Evolutionary conservation across 2,797 vertebrate genomes (phyloP), one percentile per base, ranked within the genome.

Genomic region (Clarias fuscus): DNA sequence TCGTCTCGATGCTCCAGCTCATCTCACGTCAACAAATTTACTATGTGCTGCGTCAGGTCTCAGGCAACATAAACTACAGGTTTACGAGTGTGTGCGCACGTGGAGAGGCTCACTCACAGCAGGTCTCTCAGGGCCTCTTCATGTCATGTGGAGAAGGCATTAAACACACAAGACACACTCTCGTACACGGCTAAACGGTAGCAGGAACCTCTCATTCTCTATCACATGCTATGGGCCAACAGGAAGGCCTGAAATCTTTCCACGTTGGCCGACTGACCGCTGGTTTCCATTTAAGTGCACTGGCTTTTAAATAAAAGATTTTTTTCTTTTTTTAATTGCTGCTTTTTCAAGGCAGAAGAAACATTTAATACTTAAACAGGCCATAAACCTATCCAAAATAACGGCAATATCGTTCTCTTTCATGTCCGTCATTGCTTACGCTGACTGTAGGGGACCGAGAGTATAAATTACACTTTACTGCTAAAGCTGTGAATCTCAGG

Each of bases 51-150:
- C 85, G 90, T 93, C 85, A 88, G 81, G 88, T 91, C 90, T 88
- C 85, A 88, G 82, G 91, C 93, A 91, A 90, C 92, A 92, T 90
- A 91, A 91, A 93, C 87, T 85, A 61, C 79, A 93, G 91, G 93
- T 91, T 93, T 92, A 90, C 84, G 88, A 89, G 86, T 92, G 90
- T 87, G 89, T 88, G 81, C 79, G 83, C 90, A 92, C 88, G 90
- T 91, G 93, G 87, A 89, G 71, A 0, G 72, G 82, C 86, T 88
- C 91, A 90, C 53, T 83, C 90, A 87, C 85, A 17, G 64, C 76
- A 89, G 89, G 87, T 85, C 72, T 11, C 86, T 75, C 65, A 72
- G 91, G 88, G 83, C 62, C 88, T 86, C 90, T 86, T 90, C 87
- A 90, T 85, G 85, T 90, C 86, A 86, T 84, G 86, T 83, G 33